Conservation (phyloP, 1,140 invertebrate species). For the Temnothorax nylanderi region DNA sequence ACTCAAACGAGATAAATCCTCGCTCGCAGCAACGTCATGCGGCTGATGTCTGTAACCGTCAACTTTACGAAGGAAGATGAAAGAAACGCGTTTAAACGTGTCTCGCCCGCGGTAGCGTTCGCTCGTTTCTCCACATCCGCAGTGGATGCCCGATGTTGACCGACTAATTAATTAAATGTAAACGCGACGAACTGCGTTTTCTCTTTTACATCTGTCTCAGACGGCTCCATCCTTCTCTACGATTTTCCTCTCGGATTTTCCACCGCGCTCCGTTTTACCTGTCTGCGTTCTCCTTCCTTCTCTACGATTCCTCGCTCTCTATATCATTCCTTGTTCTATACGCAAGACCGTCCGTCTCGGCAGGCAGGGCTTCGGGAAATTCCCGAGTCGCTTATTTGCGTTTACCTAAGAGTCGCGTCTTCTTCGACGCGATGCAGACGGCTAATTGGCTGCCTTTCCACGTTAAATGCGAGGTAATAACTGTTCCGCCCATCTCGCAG, state of each 20-base stretch:
- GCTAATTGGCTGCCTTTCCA: slow-evolving; percentile 60
- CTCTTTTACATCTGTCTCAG: slow-evolving; percentile 2
- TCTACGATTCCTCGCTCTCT: not conserved
- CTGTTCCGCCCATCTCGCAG: not conserved
- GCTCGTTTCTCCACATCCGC: slow-evolving; percentile 46
- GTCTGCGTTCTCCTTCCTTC: not conserved
- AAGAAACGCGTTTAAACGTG: slow-evolving; percentile 57
- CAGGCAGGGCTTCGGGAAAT: slow-evolving; percentile 34
- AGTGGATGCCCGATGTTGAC: slow-evolving; percentile 25
- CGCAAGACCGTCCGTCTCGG: not conserved
- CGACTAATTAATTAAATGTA: slow-evolving; percentile 76
- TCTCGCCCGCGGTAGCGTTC: not conserved
- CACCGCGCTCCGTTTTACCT: not conserved
- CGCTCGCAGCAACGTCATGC: slow-evolving; percentile 11
- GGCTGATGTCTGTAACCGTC: not conserved
- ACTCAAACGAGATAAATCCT: slow-evolving; percentile 48
- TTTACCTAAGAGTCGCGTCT: slow-evolving; percentile 59
- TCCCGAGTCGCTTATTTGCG: slow-evolving; percentile 67
- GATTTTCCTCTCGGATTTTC: not conserved
- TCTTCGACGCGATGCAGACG: slow-evolving; percentile 51
- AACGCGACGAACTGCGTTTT: slow-evolving; percentile 47
- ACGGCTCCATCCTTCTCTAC: not conserved
- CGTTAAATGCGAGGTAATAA: slow-evolving; percentile 49
- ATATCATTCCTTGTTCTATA: not conserved
- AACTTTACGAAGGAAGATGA: slow-evolving; percentile 49